Evolutionary conservation across 2,113 vertebrate species (phyloP).

Genomic region (Centrocercus urophasianus): DNA sequence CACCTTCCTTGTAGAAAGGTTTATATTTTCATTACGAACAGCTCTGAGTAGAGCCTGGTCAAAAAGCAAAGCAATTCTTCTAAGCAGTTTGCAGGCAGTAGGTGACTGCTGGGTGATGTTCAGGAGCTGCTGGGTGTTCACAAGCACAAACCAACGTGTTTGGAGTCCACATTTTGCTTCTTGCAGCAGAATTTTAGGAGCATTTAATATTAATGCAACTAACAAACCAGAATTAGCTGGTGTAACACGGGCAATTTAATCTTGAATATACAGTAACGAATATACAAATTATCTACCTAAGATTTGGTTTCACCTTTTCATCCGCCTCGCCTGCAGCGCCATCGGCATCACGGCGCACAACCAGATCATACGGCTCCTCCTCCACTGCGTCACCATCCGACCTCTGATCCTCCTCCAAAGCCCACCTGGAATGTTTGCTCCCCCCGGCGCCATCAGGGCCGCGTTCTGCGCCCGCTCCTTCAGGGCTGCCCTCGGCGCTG

Average conservation of each 20-base stretch:
- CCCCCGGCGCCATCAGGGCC: slow-evolving; percentile 64
- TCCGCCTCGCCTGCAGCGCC: slow-evolving; percentile 83
- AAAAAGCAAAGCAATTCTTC: background rate
- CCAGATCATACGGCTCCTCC: slow-evolving; percentile 89
- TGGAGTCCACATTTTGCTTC: background rate
- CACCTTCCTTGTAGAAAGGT: background rate
- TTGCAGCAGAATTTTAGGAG: background rate
- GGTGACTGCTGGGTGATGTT: background rate
- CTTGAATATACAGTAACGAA: background rate
- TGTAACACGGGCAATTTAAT: background rate
- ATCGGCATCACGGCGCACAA: slow-evolving; percentile 86
- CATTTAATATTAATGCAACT: background rate
- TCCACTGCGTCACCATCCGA: slow-evolving; percentile 88
- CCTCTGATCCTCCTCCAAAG: slow-evolving; percentile 80
- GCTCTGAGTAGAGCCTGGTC: background rate
- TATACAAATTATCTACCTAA: slow-evolving; percentile 68
- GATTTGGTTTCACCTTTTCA: slow-evolving; percentile 79
- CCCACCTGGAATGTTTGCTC: slow-evolving; percentile 78
- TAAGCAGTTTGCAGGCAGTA: background rate
- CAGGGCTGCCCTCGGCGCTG: slow-evolving; percentile 80
- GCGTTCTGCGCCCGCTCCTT: slow-evolving; percentile 76
- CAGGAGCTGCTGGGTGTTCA: background rate
- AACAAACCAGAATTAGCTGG: background rate
- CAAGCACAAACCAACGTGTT: slow-evolving; percentile 37
- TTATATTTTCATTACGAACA: background rate